Base-by-base conservation (phyloP, 2,888 invertebrate genomes). In the Volucella zonaria region DNA sequence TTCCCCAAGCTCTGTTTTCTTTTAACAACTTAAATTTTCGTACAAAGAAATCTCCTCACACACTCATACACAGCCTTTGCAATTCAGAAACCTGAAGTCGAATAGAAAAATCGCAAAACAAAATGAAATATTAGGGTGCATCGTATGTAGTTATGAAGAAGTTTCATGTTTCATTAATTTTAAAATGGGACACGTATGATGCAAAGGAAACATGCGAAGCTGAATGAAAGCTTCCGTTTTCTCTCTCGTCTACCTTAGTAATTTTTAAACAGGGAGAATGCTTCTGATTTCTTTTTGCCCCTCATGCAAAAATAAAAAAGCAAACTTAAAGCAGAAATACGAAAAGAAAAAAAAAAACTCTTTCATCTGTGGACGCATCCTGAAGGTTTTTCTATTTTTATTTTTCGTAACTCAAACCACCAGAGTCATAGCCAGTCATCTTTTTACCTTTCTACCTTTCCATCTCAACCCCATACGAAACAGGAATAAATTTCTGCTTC, bases 111-210 rank as follows among this genome's bases (percentile, higher is more conserved):
- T 54, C 23, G 43, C 43, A 8, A 14, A 54, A 42, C 23, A 38
- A 52, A 52, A 40, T 12, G 47, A 59, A 73, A 45, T 43, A 45
- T 54, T 45, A 38, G 45, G 66, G 49, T 70, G 66, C 64, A 61
- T 43, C 43, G 62, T n/a, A n/a, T n/a, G n/a, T 77, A 82, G 77
- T 82, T 78, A 82, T 78, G 31, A 66, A 49, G 15, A n/a, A 66
- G 78, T 82, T 78, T 67, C 73, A 78, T 73, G 71, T 82, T 82
- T 78, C 73, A 82, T 73, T 82, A 78, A 73, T 73, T 80, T 74
- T 47, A 80, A 80, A 80, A 66, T 31, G 38, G 56, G 70, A 59
- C 70, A 73, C 58, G 38, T 59, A 45, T 79, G 43, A 61, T 67
- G 43, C n/a, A 14, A 56, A 67, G 61, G 42, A 62, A 61, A 68